Percentiles rank a stretch among this genome's conserved stretches.
These are phyloP conservation scores for Heteromormyrus szaboi DNA, from an alignment of 2,797 vertebrate species.

Conservation along the genomic window DNA sequence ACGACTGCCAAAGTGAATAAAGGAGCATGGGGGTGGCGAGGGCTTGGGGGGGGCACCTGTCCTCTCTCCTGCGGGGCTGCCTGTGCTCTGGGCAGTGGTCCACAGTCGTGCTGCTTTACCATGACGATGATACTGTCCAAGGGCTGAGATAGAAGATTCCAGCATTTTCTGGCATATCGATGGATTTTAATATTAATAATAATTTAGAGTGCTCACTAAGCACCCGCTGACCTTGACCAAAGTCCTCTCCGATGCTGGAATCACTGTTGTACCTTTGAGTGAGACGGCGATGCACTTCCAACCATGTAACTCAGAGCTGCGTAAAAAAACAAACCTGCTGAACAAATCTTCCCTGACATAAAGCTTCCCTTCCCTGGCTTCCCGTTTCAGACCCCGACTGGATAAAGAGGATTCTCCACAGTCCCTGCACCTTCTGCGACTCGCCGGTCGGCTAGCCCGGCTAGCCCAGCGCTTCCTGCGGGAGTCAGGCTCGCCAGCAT, in stretches of 20 bases:
- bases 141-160: not conserved
- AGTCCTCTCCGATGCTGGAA: not conserved
- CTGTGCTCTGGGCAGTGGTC: not conserved
- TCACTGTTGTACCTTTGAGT: not conserved
- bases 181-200: slow-evolving; percentile 2
- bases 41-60: not conserved
- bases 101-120: not conserved
- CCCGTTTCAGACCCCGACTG: slow-evolving; percentile 78
- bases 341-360: not conserved
- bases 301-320: not conserved
- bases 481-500: not conserved
- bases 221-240: not conserved
- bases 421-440: slow-evolving; percentile 86
- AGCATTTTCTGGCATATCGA: not conserved
- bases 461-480: slow-evolving; percentile 39
- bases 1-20: not conserved
- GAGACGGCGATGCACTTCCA: not conserved
- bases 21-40: not conserved
- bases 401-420: slow-evolving; percentile 84
- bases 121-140: not conserved
- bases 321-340: not conserved
- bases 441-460: slow-evolving; percentile 75
- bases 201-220: slow-evolving; percentile 3
- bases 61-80: not conserved
- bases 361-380: not conserved